Evolutionary conservation across 2,113 vertebrate genomes (phyloP).

Genomic region (Tragelaphus strepsiceros): DNA sequence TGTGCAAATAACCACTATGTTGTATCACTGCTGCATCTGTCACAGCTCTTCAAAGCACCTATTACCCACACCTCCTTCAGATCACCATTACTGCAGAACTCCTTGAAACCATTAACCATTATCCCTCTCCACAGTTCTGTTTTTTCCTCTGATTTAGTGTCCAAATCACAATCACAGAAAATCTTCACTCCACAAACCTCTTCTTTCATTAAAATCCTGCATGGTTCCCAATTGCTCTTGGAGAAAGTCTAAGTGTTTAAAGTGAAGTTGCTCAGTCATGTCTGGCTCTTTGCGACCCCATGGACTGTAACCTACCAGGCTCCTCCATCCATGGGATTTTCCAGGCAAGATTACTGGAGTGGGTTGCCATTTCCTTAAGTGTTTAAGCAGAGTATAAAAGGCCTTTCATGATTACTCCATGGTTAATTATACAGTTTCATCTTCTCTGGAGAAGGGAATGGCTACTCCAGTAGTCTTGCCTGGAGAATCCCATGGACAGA

Average conservation of each 20-base stretch:
- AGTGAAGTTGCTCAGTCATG: background rate
- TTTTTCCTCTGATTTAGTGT: background rate
- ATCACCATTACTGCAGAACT: background rate
- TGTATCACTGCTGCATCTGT: background rate
- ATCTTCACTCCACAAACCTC: background rate
- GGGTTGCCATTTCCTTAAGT: background rate
- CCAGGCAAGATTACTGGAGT: background rate
- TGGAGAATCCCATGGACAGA: background rate
- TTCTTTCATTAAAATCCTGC: constrained; percentile 7
- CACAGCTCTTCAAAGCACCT: background rate
- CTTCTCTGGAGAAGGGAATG: background rate
- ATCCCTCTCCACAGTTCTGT: background rate
- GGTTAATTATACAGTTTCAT: background rate
- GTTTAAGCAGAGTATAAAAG: background rate
- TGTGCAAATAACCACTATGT: rapidly evolving
- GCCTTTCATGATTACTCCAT: background rate
- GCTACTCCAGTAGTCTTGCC: background rate
- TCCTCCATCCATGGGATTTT: background rate
- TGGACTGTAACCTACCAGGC: background rate
- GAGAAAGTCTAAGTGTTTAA: background rate
- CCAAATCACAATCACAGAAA: background rate
- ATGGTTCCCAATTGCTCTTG: background rate
- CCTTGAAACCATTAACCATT: background rate
- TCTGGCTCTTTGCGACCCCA: background rate
- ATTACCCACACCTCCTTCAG: background rate